Evolutionary conservation across 2,113 vertebrate genomes (phyloP), one percentile per base, ranked within the genome.

Genomic region (Irena cyanogastra): DNA sequence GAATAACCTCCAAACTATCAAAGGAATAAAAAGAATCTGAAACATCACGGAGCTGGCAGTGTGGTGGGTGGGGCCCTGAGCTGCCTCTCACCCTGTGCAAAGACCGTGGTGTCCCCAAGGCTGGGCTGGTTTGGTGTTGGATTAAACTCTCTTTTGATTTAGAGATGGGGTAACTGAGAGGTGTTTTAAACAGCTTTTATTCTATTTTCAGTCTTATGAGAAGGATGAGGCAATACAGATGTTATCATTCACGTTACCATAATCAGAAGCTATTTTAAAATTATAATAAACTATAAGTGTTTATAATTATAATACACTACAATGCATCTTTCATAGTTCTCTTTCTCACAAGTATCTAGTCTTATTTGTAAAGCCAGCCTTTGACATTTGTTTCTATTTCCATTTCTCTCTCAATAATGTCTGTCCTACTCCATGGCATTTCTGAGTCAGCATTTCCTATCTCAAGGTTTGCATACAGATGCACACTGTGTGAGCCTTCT

Each of bases 11-110:
- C 1, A 17, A 63, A 35, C 52, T 31, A 7, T 49, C n/a, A 19
- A 41, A 88, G 39, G 5, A 54, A 12, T 31, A n/a, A 56, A 30
- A 70, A 31, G 11, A 31, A 37, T 18, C 54, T 53, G 5, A 22
- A 41, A 31, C 2, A 6, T 16, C 35, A 27, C 33, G 0, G 1
- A 52, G 45, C 42, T 24, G 45, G 54, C 27, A 23, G 57, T 8
- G 21, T 10, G 5, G 30, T 39, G 53, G 16, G 1, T 16, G 8
- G 23, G 39, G 47, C 18, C 39, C 71, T 66, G 69, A 53, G 20
- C 33, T 27, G 4, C 49, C 19, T 14, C 44, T 30, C 2, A 30
- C 31, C 30, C n/a, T 56, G 61, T 52, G 41, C 37, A 39, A 78
- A 41, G 18, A 13, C 31, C 1, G 0, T 24, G 52, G 5, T 15